phyloP scores from a whole-genome alignment of 2,888 invertebrate species.

The Nomada flava region DNA sequence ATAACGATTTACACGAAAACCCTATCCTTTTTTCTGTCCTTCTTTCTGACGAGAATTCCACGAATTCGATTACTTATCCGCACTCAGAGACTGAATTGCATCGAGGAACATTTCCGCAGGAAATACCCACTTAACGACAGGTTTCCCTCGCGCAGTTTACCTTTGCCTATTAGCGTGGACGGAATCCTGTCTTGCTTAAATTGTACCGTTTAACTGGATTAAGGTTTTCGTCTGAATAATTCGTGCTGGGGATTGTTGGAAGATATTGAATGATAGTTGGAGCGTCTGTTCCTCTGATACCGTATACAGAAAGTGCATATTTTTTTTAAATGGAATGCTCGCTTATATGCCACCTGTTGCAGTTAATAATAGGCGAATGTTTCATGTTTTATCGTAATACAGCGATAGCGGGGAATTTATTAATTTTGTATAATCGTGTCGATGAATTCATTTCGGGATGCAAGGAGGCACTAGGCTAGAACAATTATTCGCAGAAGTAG shows the following conservation, averaged over 20 bases:
- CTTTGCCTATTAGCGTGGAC: conserved; percentile 1
- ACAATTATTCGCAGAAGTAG: no score
- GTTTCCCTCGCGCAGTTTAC: conserved; percentile 19
- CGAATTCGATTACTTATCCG: conserved; percentile 10
- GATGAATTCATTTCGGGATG: no score
- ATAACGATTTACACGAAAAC: conserved; percentile 14
- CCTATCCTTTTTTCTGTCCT: background rate
- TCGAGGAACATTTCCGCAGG: conserved; percentile 37
- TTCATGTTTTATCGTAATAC: background rate
- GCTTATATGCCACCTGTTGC: no score
- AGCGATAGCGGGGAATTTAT: no score
- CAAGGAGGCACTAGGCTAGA: no score
- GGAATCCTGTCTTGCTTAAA: conserved; percentile 7
- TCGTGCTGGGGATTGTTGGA: background rate
- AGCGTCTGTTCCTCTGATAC: background rate
- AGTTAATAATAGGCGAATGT: background rate
- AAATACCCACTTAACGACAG: conserved; percentile 25
- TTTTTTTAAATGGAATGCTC: no score
- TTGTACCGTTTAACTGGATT: conserved; percentile 9
- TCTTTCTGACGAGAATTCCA: background rate
- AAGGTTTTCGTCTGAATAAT: background rate
- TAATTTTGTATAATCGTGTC: background rate
- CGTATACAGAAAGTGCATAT: no score
- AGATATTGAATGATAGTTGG: background rate
- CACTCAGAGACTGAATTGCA: conserved; percentile 28